These are phyloP conservation scores for Oscheius sp. DNA, from an alignment of 2,888 invertebrate genomes.

Conservation along the genomic window DNA sequence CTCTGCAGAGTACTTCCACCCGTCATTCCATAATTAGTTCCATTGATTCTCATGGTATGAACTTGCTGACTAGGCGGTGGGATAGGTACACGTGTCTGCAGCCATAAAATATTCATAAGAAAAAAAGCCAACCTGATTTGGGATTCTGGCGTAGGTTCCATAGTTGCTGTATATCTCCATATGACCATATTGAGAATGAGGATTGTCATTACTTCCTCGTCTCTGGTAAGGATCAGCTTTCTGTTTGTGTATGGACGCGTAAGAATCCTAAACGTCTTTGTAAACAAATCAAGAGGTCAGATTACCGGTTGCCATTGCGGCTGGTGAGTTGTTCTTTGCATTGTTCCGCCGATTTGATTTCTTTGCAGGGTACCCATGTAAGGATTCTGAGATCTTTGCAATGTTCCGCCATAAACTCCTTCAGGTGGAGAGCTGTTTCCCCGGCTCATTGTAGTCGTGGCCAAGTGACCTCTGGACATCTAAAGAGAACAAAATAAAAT, in stretches of 20 bases:
- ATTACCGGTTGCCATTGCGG: constrained; percentile 30
- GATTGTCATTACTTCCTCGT: constrained; percentile 44
- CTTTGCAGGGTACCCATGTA: constrained; percentile 49
- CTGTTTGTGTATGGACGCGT: constrained; percentile 60
- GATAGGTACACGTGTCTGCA: constrained; percentile 51
- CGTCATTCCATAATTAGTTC: constrained; percentile 24
- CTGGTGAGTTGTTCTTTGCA: constrained; percentile 37
- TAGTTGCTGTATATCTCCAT: constrained; percentile 47
- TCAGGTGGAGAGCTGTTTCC: constrained; percentile 58
- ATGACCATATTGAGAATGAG: constrained; percentile 40
- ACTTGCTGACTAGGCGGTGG: constrained; percentile 31
- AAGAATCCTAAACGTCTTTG: constrained; percentile 43
- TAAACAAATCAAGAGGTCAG: not conserved
- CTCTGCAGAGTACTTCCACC: constrained; percentile 14
- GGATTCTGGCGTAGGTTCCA: constrained; percentile 58
- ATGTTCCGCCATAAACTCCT: constrained; percentile 39
- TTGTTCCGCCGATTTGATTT: constrained; percentile 42
- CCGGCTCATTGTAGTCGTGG: constrained; percentile 25
- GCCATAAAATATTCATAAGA: not conserved
- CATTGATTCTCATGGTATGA: constrained; percentile 32
- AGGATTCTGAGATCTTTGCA: constrained; percentile 42
- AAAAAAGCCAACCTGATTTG: constrained; percentile 34
- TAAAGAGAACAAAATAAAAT: constrained; percentile 7
- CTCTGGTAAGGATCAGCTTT: constrained; percentile 40
- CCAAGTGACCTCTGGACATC: constrained; percentile 23